Percentiles rank a stretch among this genome's conserved stretches.
phyloP scores from a whole-genome alignment of 2,113 vertebrate species.

The Zosterops japonicus region DNA sequence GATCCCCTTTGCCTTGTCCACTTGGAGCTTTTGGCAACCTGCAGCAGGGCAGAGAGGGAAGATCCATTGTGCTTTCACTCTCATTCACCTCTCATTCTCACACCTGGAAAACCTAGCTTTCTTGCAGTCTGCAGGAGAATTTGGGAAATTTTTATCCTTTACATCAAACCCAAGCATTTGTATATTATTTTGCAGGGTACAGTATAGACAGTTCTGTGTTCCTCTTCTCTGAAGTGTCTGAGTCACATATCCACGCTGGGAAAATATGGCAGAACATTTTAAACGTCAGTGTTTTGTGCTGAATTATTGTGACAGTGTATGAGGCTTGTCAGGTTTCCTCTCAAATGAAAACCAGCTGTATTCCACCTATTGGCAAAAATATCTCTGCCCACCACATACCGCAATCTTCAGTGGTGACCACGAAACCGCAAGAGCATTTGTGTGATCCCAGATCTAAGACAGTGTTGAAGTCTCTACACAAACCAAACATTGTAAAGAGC shows the following conservation, averaged over 20 bases:
- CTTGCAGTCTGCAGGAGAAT: neutral
- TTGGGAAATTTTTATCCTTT: neutral
- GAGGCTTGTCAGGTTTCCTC: slow-evolving; percentile 62
- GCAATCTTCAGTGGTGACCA: slow-evolving; percentile 76
- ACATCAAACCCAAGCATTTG: neutral
- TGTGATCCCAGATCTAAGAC: slow-evolving; percentile 81
- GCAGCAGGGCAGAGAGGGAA: neutral
- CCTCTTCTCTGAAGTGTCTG: neutral
- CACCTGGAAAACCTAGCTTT: neutral
- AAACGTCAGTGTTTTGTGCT: slow-evolving; percentile 37
- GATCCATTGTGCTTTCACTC: neutral
- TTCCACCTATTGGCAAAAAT: slow-evolving; percentile 76
- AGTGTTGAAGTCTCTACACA: slow-evolving; percentile 81
- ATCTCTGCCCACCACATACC: slow-evolving; percentile 74
- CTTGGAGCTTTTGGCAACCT: neutral
- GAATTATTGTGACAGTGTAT: slow-evolving; percentile 66
- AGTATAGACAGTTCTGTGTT: neutral
- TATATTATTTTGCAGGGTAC: neutral
- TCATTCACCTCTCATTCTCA: neutral
- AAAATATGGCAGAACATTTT: slow-evolving; percentile 27
- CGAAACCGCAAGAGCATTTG: slow-evolving; percentile 82
- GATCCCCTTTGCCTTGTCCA: neutral
- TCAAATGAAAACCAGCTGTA: slow-evolving; percentile 81
- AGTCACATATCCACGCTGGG: neutral
- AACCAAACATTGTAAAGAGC: slow-evolving; percentile 85